Base-by-base conservation (phyloP, 2,113 vertebrate genomes). In the Salvator merianae region DNA sequence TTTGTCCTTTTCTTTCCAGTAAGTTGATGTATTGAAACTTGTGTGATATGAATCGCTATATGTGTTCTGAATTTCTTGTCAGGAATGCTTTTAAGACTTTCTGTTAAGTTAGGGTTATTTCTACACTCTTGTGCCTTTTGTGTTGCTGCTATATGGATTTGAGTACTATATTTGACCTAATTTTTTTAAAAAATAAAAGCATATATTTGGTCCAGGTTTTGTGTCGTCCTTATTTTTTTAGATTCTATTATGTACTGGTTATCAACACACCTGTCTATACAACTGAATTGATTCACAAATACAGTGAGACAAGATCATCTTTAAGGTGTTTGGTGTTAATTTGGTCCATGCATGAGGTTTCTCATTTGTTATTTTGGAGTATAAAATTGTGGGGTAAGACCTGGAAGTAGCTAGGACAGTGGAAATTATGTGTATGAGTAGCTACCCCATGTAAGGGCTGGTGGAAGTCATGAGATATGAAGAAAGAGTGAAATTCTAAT, bases 91-190 rank as follows among this genome's bases (percentile, higher is more conserved):
- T 86, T 91, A 84, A 62, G 88, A 90, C n/a, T 36, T 16, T 36
- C 59, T 81, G 0, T 85, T 92, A 84, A 87, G 53, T 71, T 71
- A 83, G 68, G 81, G 77, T 43, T 85, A 13, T 86, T 91, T 94
- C 84, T 36, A 84, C 82, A 89, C 43, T 89, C 79, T 71, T 0
- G 24, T 93, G 84, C 69, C 78, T 90, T 96, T 74, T 95, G 88
- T 86, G 88, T 94, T 95, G 91, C 92, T 94, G 91, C 92, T 94
- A 88, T 74, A 79, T 82, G 84, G 65, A 86, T 65, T 89, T 79
- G 22, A 78, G 53, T 82, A 69, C 79, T 94, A 28, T 91, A 84
- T 87, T 84, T 91, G 83, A 84, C 80, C 77, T 20, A 30, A 22
- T 73, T 69, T 88, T 59, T 92, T 88, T 79, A 59, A 84, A 89